A percentile compares a stretch with the other conserved stretches of the same genome.
Conservation (phyloP, 2,888 invertebrate species). For the Parasteatoda lunata region DNA sequence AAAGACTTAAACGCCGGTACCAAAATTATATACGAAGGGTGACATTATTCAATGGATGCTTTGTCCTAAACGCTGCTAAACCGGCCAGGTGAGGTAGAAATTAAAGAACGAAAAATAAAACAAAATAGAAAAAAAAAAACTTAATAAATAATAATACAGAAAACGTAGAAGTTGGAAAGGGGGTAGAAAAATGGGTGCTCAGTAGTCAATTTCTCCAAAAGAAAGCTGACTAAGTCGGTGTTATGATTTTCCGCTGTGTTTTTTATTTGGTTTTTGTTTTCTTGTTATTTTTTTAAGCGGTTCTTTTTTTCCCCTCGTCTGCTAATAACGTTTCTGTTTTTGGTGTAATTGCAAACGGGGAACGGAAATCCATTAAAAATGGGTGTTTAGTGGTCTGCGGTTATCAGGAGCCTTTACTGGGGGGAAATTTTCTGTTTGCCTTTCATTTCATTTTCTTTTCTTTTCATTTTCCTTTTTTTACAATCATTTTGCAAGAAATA, state of each 20-base stretch:
- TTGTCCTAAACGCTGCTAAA: constrained; percentile 33
- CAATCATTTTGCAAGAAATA: no score
- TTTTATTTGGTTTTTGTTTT: neutral
- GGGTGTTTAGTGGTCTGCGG: constrained; percentile 1
- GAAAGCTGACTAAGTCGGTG: neutral
- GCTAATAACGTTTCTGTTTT: neutral
- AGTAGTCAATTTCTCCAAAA: neutral
- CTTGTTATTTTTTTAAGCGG: constrained; percentile 2
- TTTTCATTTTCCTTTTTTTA: no score
- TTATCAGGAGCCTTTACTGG: neutral
- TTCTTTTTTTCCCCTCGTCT: neutral
- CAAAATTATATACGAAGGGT: neutral
- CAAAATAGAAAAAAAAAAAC: neutral
- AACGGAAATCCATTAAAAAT: neutral
- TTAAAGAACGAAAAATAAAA: constrained; percentile 9
- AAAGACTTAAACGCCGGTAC: neutral
- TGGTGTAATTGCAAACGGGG: neutral
- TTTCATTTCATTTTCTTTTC: no score
- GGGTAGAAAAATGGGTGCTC: neutral
- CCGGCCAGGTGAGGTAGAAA: constrained; percentile 29
- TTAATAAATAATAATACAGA: neutral
- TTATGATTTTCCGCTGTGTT: neutral
- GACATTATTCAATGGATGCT: constrained; percentile 25
- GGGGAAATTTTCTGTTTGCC: neutral
- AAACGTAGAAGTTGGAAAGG: neutral